phyloP scores from a whole-genome alignment of 2,113 vertebrate species.

The Hipposideros armiger region DNA sequence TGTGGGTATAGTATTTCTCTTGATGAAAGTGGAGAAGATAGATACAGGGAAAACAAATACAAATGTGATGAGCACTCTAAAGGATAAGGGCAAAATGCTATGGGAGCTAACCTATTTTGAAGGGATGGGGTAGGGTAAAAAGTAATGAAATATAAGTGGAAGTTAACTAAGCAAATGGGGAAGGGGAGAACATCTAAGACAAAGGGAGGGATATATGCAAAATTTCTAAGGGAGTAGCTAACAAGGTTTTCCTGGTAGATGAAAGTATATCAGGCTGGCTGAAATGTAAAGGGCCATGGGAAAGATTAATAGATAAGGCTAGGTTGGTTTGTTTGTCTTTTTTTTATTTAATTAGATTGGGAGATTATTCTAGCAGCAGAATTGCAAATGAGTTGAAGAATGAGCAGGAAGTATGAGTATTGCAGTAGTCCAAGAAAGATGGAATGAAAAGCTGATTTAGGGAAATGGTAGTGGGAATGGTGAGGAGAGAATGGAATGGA shows the following conservation, averaged over 20 bases:
- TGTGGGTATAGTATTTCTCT: neutral
- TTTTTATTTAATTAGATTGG: neutral
- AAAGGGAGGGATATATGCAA: neutral
- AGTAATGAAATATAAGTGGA: conserved; percentile 2
- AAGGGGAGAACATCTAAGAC: neutral
- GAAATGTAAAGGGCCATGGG: neutral
- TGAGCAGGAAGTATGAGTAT: neutral
- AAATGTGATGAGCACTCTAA: neutral
- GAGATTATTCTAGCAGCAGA: neutral
- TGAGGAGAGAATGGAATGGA: neutral
- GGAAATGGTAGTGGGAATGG: neutral
- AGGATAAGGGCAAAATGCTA: neutral
- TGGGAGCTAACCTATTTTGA: neutral
- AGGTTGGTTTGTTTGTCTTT: neutral
- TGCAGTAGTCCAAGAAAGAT: neutral
- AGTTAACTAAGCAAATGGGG: neutral
- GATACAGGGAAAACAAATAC: neutral
- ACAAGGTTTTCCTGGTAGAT: neutral
- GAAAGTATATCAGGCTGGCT: neutral
- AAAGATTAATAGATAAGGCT: neutral
- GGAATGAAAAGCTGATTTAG: neutral
- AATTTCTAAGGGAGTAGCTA: neutral
- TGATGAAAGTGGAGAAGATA: conserved; percentile 12
- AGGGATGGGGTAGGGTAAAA: neutral
- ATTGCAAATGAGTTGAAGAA: neutral